These are phyloP conservation scores for Eristalis pertinax DNA, from an alignment of 2,888 invertebrate genomes.

Conservation along the genomic window DNA sequence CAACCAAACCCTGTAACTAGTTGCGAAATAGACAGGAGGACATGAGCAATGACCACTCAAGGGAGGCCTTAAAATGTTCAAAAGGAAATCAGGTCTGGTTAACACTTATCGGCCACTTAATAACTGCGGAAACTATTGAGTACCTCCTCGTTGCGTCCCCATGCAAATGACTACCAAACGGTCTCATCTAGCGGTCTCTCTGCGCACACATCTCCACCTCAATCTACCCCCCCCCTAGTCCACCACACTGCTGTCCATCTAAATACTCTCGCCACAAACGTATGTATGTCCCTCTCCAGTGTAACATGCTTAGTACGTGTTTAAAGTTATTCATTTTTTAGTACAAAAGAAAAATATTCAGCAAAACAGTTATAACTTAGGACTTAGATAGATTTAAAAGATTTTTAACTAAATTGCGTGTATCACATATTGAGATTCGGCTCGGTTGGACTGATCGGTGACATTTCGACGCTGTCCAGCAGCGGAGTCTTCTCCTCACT, in stretches of 20 bases:
- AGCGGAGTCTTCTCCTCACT: conserved; percentile 81
- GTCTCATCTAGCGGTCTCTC: not conserved
- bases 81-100: no score
- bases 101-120: no score
- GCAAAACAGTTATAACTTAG: conserved; percentile 24
- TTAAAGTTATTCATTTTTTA: conserved; percentile 1
- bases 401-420: conserved; percentile 60
- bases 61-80: no score
- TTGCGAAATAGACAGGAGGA: no score
- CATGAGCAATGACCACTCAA: no score
- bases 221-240: conserved; percentile 8
- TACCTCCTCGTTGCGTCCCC: no score
- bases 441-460: conserved; percentile 81
- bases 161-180: no score
- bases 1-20: no score
- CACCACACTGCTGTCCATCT: not conserved
- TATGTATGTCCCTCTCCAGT: not conserved
- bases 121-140: no score
- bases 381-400: not conserved
- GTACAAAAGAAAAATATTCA: conserved; percentile 58
- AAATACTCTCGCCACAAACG: not conserved
- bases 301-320: conserved; percentile 3
- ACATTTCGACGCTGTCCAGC: conserved; percentile 81
- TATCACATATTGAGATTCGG: conserved; percentile 76
- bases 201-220: not conserved